These are phyloP conservation scores for Erynnis tages DNA, from an alignment of 2,888 invertebrate species.

Conservation along the genomic window DNA sequence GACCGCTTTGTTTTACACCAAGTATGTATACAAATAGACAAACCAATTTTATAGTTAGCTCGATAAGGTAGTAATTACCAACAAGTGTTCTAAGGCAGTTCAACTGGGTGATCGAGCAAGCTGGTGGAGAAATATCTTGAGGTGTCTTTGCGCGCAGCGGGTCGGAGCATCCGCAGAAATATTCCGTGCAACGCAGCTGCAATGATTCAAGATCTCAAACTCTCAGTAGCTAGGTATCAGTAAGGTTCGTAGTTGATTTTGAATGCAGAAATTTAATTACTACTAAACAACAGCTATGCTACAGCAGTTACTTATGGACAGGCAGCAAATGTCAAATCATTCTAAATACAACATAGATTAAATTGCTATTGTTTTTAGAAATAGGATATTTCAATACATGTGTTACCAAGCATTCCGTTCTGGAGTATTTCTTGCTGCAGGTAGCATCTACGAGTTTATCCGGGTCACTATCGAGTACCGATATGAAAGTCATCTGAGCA, in stretches of 20 bases:
- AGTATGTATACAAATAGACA: too few species aligned
- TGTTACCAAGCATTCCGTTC: constrained; percentile 36
- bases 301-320: too few species aligned
- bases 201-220: constrained; percentile 30
- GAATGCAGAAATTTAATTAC: too few species aligned
- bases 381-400: too few species aligned
- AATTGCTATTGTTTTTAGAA: too few species aligned
- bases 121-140: constrained; percentile 32
- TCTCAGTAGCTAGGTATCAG: too few species aligned
- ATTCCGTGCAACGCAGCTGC: constrained; percentile 56
- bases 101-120: constrained; percentile 43
- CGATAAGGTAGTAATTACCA: constrained; percentile 10
- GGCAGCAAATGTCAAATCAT: too few species aligned
- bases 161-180: constrained; percentile 57
- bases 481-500: constrained; percentile 47
- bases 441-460: constrained; percentile 43
- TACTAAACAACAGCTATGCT: too few species aligned
- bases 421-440: constrained; percentile 30
- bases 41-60: too few species aligned
- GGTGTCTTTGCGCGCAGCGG: constrained; percentile 38
- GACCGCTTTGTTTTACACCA: not conserved
- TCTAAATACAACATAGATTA: too few species aligned
- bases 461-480: constrained; percentile 42
- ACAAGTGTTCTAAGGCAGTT: constrained; percentile 37
- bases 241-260: too few species aligned